Conservation (phyloP, 2,888 invertebrate species). For the Neoitamus cyanurus region DNA sequence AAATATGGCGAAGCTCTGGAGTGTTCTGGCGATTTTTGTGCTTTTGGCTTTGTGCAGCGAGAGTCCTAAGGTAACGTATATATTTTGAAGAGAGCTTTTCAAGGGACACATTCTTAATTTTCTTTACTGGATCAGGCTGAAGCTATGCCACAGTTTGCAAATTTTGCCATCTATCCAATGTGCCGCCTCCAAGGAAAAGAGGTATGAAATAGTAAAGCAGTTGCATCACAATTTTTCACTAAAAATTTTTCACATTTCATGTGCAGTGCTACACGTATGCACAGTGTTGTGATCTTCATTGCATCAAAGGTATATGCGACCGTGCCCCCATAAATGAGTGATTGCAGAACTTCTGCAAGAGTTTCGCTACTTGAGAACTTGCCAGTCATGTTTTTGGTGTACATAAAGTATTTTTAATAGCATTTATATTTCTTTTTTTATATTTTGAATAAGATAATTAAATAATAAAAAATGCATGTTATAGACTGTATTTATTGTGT, state of each 20-base stretch:
- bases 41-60: not conserved
- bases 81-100: not conserved
- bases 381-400: too few relatives aligned
- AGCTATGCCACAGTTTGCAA: not conserved
- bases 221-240: not conserved
- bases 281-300: not conserved
- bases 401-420: too few relatives aligned
- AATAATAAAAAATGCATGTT: too few relatives aligned
- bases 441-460: too few relatives aligned
- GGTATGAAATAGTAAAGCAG: not conserved
- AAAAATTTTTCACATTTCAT: not conserved
- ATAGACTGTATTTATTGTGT: too few relatives aligned
- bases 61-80: not conserved
- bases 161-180: not conserved
- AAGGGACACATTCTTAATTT: not conserved
- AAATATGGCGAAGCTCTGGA: not conserved
- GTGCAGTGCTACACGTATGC: not conserved
- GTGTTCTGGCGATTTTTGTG: not conserved
- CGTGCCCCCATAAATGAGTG: not conserved
- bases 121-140: not conserved
- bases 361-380: too few relatives aligned
- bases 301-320: not conserved
- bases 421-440: too few relatives aligned
- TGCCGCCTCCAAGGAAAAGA: not conserved
- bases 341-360: too few relatives aligned